phyloP scores from a whole-genome alignment of 2,113 vertebrate genomes.

The Tragelaphus buxtoni region DNA sequence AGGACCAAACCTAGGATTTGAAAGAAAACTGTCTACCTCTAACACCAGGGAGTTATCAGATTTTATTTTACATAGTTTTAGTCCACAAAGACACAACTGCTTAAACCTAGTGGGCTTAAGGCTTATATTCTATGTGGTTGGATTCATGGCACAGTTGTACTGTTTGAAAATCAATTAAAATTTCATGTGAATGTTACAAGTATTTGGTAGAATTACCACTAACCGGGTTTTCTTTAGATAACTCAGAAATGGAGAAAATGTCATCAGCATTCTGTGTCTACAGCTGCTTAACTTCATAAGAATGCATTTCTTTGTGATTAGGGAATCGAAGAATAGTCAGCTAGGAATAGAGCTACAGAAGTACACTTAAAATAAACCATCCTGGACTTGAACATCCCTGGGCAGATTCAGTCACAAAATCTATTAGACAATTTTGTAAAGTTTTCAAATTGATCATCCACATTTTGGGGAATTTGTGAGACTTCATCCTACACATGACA shows the following conservation, averaged over 20 bases:
- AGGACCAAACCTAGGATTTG: slow-evolving; percentile 99
- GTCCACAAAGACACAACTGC: slow-evolving; percentile 89
- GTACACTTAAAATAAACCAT: slow-evolving; percentile 73
- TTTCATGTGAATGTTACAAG: slow-evolving; percentile 92
- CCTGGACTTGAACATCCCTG: slow-evolving; percentile 70
- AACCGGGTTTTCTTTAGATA: slow-evolving; percentile 89
- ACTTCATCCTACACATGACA: slow-evolving; percentile 59
- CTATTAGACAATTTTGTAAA: slow-evolving; percentile 61
- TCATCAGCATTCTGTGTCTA: slow-evolving; percentile 85
- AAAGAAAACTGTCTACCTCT: slow-evolving; percentile 98
- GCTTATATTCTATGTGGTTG: slow-evolving; percentile 87
- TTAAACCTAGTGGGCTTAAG: slow-evolving; percentile 91
- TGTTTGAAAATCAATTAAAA: slow-evolving; percentile 91
- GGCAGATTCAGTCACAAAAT: slow-evolving; percentile 71
- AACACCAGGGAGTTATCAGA: slow-evolving; percentile 94
- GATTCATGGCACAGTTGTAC: slow-evolving; percentile 86
- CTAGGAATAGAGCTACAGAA: slow-evolving; percentile 80
- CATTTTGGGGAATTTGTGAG: slow-evolving; percentile 58
- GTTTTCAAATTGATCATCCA: slow-evolving; percentile 69
- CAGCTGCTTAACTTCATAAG: slow-evolving; percentile 87
- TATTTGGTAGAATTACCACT: slow-evolving; percentile 88
- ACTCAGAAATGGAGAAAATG: slow-evolving; percentile 79
- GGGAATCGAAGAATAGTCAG: slow-evolving; percentile 78
- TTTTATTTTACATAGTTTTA: slow-evolving; percentile 92
- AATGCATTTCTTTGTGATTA: slow-evolving; percentile 85